A percentile compares a stretch with the other conserved stretches of the same genome.
Conservation (phyloP, 2,888 invertebrate genomes). For the Vannuccia rotundouncinata region DNA sequence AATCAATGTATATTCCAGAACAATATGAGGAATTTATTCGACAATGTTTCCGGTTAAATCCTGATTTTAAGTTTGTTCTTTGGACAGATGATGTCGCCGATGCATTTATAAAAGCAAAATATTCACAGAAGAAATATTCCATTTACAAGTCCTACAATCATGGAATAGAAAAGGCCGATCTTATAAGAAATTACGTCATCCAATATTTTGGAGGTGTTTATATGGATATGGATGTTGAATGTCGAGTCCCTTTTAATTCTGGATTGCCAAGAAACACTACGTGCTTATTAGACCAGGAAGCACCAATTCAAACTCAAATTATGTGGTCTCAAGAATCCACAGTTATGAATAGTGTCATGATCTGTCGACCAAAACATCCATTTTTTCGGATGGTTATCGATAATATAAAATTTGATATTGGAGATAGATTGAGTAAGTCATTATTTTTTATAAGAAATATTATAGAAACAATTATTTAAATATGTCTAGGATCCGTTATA, state of each 20-base stretch:
- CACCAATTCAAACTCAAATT: background rate
- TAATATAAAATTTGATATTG: too few species aligned
- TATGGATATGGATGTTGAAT: background rate
- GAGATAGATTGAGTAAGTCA: too few species aligned
- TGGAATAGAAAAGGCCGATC: background rate
- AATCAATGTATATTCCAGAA: background rate
- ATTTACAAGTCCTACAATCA: background rate
- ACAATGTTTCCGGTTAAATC: background rate
- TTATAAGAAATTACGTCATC: background rate
- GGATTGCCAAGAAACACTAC: background rate
- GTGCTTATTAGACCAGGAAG: background rate
- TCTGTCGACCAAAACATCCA: background rate
- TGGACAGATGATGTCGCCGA: background rate
- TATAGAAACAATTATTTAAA: too few species aligned
- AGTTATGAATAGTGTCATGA: slow-evolving; percentile 12
- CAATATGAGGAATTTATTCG: background rate
- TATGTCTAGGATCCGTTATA: too few species aligned
- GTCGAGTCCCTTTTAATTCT: background rate
- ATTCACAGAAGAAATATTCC: background rate
- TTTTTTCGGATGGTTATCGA: slow-evolving; percentile 6
- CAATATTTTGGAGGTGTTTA: slow-evolving; percentile 1
- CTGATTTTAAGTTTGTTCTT: background rate
- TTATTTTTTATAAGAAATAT: too few species aligned
- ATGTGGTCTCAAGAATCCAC: background rate
- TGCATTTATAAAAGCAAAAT: background rate